phyloP scores from a whole-genome alignment of 2,888 invertebrate genomes.

The Phytoseiulus persimilis region DNA sequence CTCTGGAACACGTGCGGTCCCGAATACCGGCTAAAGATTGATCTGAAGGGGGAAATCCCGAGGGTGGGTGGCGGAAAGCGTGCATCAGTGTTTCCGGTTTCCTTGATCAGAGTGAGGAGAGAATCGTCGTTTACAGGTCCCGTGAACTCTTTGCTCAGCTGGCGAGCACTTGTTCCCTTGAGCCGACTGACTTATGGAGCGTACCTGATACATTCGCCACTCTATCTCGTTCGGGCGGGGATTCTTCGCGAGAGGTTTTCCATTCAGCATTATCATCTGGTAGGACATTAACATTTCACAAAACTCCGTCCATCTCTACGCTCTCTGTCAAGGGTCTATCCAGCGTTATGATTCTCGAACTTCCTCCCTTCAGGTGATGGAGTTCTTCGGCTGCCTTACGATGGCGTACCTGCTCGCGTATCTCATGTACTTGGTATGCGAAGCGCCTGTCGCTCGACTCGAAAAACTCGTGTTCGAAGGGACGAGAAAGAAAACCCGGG shows the following conservation, averaged over 20 bases:
- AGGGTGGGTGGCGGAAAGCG: no score
- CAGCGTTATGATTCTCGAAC: not conserved
- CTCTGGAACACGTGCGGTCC: no score
- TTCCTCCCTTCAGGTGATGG: conserved; percentile 6
- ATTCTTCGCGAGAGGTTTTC: conserved; percentile 27
- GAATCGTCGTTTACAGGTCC: not conserved
- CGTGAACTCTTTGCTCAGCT: conserved; percentile 19
- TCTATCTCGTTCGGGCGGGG: conserved; percentile 28
- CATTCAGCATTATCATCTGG: conserved; percentile 32
- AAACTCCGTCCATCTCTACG: no score
- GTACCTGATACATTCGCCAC: conserved; percentile 32
- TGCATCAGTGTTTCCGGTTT: no score
- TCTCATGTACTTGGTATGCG: conserved; percentile 25
- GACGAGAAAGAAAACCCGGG: not conserved
- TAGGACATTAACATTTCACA: not conserved
- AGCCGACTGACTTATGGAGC: conserved; percentile 29
- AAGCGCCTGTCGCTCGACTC: conserved; percentile 20
- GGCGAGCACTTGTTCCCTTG: conserved; percentile 17
- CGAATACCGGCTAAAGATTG: no score
- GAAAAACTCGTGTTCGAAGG: conserved; percentile 33
- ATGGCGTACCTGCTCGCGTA: conserved; percentile 33
- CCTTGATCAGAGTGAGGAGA: no score
- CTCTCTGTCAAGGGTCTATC: not conserved
- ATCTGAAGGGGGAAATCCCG: no score
- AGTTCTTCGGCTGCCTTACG: conserved; percentile 33